Percentiles rank a stretch among this genome's conserved stretches.
These are phyloP conservation scores for Drosophila funebris DNA, from an alignment of 1,140 invertebrate species.

Conservation along the genomic window DNA sequence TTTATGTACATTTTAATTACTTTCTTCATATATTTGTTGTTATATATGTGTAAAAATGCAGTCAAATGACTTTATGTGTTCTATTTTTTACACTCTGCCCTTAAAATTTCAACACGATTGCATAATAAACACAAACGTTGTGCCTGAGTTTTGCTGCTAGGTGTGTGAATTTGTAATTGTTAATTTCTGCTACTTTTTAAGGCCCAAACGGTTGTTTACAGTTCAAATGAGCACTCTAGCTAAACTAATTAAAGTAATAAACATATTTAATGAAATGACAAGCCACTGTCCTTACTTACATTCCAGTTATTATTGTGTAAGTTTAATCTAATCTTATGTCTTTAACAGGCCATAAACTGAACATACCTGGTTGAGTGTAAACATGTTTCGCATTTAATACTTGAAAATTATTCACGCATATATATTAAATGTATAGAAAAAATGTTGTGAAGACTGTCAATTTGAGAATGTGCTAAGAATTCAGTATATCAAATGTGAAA, in stretches of 20 bases:
- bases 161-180: no score
- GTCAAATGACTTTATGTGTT: no score
- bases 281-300: no score
- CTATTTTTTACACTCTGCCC: no score
- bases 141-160: no score
- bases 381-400: neutral
- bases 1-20: no score
- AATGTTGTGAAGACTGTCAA: conserved; percentile 7
- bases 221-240: neutral
- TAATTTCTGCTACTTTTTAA: neutral
- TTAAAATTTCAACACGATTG: no score
- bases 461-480: neutral
- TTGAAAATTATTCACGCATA: neutral
- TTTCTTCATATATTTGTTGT: no score
- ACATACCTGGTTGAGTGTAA: neutral
- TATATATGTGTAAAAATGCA: no score
- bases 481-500: neutral
- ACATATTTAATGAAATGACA: neutral
- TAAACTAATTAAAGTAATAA: neutral
- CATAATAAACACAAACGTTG: no score
- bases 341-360: neutral
- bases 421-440: neutral
- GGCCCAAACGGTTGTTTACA: neutral
- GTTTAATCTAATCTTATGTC: no score
- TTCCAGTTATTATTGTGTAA: no score